These are phyloP conservation scores for Dendrolimus pini DNA, from an alignment of 2,888 invertebrate species.

Conservation along the genomic window DNA sequence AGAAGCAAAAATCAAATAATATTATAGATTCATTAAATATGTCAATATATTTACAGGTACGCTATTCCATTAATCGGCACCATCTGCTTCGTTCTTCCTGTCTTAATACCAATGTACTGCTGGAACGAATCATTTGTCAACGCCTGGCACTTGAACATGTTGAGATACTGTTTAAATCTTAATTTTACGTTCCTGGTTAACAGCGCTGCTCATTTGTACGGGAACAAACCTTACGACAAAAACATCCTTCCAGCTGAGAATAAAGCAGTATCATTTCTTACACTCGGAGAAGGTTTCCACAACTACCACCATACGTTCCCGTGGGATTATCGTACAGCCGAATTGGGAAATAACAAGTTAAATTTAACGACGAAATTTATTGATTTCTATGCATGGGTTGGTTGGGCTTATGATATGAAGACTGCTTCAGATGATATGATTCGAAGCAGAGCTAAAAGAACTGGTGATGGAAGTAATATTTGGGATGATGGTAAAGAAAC, in stretches of 20 bases:
- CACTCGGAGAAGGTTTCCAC: slow-evolving; percentile 45
- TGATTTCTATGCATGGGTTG: slow-evolving; percentile 40
- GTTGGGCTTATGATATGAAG: slow-evolving; percentile 46
- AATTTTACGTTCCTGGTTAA: slow-evolving; percentile 82
- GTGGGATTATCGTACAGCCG: slow-evolving; percentile 45
- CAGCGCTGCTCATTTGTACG: slow-evolving; percentile 77
- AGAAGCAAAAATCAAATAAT: too few relatives aligned
- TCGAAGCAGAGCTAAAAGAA: slow-evolving; percentile 22
- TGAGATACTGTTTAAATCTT: slow-evolving; percentile 74
- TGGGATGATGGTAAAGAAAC: background rate
- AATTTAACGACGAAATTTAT: slow-evolving; percentile 38
- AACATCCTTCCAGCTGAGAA: slow-evolving; percentile 31
- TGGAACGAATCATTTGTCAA: slow-evolving; percentile 75
- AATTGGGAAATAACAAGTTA: too few relatives aligned
- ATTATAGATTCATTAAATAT: background rate
- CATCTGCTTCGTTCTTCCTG: slow-evolving; percentile 71
- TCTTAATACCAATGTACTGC: slow-evolving; percentile 71
- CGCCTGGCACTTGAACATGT: slow-evolving; percentile 55
- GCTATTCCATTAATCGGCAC: slow-evolving; percentile 78
- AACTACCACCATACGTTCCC: slow-evolving; percentile 47
- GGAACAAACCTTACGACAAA: slow-evolving; percentile 60
- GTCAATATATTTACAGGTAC: slow-evolving; percentile 50
- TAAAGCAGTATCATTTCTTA: slow-evolving; percentile 16
- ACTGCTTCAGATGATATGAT: slow-evolving; percentile 26
- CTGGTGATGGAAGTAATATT: slow-evolving; percentile 34